Conservation (phyloP, 2,113 vertebrate genomes). For the Osmerus eperlanus region DNA sequence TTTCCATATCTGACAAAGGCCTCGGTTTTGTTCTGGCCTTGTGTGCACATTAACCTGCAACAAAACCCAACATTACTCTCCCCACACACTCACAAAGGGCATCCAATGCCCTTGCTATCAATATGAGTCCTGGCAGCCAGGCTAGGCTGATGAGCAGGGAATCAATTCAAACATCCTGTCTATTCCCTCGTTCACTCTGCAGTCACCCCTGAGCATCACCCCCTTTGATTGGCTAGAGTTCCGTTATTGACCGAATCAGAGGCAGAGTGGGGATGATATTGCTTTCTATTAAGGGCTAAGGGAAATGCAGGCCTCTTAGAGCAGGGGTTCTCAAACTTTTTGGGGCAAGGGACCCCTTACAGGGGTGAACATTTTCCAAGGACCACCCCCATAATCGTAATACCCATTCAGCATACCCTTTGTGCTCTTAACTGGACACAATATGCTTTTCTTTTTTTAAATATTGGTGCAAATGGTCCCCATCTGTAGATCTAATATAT, state of each 20-base stretch:
- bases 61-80: not conserved
- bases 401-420: too few relatives aligned
- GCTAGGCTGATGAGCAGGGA: conserved; percentile 19
- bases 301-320: conserved; percentile 34
- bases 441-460: too few relatives aligned
- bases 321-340: not conserved
- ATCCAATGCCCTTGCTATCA: conserved; percentile 30
- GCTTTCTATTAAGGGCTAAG: conserved; percentile 43
- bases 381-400: too few relatives aligned
- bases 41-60: not conserved
- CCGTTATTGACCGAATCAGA: conserved; percentile 46
- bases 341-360: too few relatives aligned
- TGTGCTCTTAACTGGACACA: too few relatives aligned
- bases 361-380: too few relatives aligned
- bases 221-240: conserved; percentile 38
- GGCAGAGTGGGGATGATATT: conserved; percentile 41
- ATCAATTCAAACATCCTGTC: conserved; percentile 63
- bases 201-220: conserved; percentile 24
- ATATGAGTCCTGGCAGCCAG: conserved; percentile 24
- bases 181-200: conserved; percentile 41
- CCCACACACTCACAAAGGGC: conserved; percentile 20
- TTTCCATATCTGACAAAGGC: too few relatives aligned
- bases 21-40: too few relatives aligned
- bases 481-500: too few relatives aligned
- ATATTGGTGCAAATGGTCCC: too few relatives aligned